Conservation (phyloP, 2,888 invertebrate genomes). For the Yponomeuta evonymella region DNA sequence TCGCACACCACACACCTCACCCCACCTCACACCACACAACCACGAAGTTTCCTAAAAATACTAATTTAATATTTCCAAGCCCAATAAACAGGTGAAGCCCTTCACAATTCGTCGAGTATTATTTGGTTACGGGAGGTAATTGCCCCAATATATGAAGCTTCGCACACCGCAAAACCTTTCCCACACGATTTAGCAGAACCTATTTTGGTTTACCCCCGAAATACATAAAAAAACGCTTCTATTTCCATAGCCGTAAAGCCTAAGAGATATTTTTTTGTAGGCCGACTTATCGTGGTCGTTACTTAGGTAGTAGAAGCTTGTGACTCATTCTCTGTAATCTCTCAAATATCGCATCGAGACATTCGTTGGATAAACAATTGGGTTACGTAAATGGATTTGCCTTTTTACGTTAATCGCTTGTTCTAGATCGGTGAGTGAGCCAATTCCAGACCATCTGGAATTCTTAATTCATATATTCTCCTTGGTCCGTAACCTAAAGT, state of each 20-base stretch:
- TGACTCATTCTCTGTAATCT: not conserved
- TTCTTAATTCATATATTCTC: too few species aligned
- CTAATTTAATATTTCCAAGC: not conserved
- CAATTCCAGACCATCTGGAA: too few species aligned
- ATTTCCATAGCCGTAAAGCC: not conserved
- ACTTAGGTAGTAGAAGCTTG: constrained; percentile 5
- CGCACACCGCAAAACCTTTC: constrained; percentile 6
- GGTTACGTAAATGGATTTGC: constrained; percentile 8
- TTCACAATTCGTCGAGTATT: constrained; percentile 1
- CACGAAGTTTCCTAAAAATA: not conserved
- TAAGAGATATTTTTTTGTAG: not conserved
- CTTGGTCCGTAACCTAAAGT: too few species aligned
- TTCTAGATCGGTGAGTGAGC: not conserved
- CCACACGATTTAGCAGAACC: constrained; percentile 4
- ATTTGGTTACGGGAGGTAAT: constrained; percentile 4
- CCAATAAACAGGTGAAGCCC: not conserved
- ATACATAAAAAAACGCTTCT: not conserved
- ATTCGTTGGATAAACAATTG: constrained; percentile 9
- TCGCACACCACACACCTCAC: too few species aligned
- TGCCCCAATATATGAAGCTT: constrained; percentile 6
- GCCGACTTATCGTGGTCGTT: not conserved
- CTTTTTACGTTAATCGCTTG: not conserved
- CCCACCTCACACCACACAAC: not conserved
- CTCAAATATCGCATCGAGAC: constrained; percentile 9
- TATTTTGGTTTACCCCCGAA: not conserved